Conservation (phyloP, 2,888 invertebrate genomes). For the Slavum lentiscoides region DNA sequence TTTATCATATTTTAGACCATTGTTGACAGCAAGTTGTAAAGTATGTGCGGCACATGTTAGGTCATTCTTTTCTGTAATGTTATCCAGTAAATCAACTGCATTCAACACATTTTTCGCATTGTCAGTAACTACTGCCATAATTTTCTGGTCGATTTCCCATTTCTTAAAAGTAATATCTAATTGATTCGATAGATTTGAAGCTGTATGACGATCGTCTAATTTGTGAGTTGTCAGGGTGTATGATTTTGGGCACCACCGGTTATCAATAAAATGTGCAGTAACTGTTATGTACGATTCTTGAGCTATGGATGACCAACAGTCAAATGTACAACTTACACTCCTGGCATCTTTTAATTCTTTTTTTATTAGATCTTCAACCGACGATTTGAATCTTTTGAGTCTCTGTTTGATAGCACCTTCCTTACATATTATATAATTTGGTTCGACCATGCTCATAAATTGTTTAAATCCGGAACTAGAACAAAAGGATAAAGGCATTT, state of each 20-base stretch:
- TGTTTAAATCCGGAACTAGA: conserved; percentile 12
- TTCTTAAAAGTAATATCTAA: conserved; percentile 5
- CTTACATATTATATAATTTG: conserved; percentile 26
- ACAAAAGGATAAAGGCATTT: no score
- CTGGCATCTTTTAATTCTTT: conserved; percentile 3
- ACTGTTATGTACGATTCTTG: conserved; percentile 23
- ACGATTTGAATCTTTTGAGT: conserved; percentile 20
- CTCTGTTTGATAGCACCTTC: conserved; percentile 18
- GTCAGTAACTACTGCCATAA: conserved; percentile 24
- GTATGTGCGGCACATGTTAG: conserved; percentile 9
- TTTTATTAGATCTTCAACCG: conserved; percentile 18
- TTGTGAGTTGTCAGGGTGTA: conserved; percentile 27
- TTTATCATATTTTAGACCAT: conserved; percentile 19
- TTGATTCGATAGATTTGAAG: background rate
- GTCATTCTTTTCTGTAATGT: conserved; percentile 17
- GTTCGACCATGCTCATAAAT: conserved; percentile 16
- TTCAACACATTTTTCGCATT: conserved; percentile 16
- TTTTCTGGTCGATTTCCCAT: conserved; percentile 19
- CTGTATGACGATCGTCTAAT: conserved; percentile 16
- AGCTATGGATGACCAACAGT: conserved; percentile 28
- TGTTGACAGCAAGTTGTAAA: conserved; percentile 14
- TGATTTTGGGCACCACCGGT: conserved; percentile 12
- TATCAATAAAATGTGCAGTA: conserved; percentile 31
- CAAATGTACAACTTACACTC: conserved; percentile 28
- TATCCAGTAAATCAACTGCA: conserved; percentile 12